These are phyloP conservation scores for Eremobia ochroleuca DNA, from an alignment of 2,888 invertebrate genomes.

Conservation along the genomic window DNA sequence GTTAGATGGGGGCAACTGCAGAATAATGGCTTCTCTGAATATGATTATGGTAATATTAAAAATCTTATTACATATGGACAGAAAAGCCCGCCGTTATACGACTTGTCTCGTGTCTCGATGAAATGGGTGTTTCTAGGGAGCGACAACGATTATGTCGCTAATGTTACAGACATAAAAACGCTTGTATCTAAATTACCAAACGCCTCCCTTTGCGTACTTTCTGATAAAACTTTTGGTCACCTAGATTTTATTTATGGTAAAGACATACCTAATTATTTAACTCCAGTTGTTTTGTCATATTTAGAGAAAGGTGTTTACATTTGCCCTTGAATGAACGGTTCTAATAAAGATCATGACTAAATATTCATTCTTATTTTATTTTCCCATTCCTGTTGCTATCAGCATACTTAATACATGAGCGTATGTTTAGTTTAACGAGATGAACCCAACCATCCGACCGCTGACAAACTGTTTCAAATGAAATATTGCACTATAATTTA, in stretches of 20 bases:
- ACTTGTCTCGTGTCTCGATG: slow-evolving; percentile 65
- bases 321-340: slow-evolving; percentile 50
- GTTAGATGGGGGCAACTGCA: slow-evolving; percentile 70
- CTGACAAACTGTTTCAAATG: slow-evolving; percentile 49
- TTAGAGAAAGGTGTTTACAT: slow-evolving; percentile 57
- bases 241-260: slow-evolving; percentile 73
- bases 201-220: slow-evolving; percentile 65
- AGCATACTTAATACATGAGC: neutral
- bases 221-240: slow-evolving; percentile 70
- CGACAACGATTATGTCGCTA: slow-evolving; percentile 69
- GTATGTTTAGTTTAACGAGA: slow-evolving; percentile 38
- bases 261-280: slow-evolving; percentile 68
- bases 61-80: slow-evolving; percentile 65
- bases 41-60: slow-evolving; percentile 62
- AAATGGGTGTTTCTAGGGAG: slow-evolving; percentile 66
- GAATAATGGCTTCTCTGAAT: slow-evolving; percentile 69
- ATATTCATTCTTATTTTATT: slow-evolving; percentile 20
- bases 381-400: neutral
- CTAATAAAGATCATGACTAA: slow-evolving; percentile 6
- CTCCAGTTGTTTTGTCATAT: slow-evolving; percentile 64
- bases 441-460: slow-evolving; percentile 31
- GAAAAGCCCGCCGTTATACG: slow-evolving; percentile 63
- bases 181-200: slow-evolving; percentile 60
- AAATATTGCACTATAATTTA: slow-evolving; percentile 40
- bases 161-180: slow-evolving; percentile 64